Conservation (phyloP, 2,797 vertebrate genomes). For the Pseudochirops corinnae region DNA sequence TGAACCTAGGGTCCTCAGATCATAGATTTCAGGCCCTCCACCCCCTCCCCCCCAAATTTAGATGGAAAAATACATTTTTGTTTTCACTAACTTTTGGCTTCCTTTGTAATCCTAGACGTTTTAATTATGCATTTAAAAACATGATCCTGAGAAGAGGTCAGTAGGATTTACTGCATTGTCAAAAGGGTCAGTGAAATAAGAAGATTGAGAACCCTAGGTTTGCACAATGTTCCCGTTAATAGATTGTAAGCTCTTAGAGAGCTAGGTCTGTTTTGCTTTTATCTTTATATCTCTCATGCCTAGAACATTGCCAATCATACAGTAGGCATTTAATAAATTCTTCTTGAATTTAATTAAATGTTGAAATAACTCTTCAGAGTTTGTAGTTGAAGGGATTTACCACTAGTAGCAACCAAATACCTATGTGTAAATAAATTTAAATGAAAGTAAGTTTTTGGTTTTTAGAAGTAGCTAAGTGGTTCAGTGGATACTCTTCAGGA, state of each 20-base stretch:
- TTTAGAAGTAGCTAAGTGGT: not conserved
- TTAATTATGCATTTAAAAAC: not conserved
- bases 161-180: not conserved
- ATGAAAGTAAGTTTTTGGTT: not conserved
- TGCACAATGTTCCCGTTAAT: not conserved
- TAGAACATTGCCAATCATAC: not conserved
- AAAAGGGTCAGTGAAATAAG: not conserved
- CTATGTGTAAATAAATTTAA: not conserved
- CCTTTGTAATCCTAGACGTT: not conserved
- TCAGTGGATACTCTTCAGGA: not conserved
- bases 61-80: not conserved
- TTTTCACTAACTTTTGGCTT: not conserved
- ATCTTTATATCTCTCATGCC: not conserved
- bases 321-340: not conserved
- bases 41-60: not conserved
- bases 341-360: not conserved
- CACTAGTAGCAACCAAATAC: not conserved
- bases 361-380: not conserved
- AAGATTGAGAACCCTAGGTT: not conserved
- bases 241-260: not conserved
- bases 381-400: not conserved
- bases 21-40: not conserved
- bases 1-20: not conserved
- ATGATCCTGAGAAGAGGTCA: not conserved
- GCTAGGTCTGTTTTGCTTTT: not conserved